These are phyloP conservation scores for Drosophila pseudotakahashii DNA, from an alignment of 2,888 invertebrate species.

Conservation along the genomic window DNA sequence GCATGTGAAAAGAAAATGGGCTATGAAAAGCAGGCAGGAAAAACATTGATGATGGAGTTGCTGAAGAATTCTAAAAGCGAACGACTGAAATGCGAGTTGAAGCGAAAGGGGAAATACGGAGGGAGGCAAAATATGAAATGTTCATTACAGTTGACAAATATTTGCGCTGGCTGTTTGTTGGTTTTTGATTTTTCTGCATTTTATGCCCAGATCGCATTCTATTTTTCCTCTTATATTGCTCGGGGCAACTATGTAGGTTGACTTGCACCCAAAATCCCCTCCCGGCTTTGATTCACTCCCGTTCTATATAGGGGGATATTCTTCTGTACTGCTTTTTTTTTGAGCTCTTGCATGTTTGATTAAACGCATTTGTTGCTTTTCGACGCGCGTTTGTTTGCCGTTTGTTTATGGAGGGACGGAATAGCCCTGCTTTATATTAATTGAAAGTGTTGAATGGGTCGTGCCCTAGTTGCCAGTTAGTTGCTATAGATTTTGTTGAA, in stretches of 20 bases:
- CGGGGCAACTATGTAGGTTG: slow-evolving; percentile 39
- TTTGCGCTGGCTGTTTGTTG: slow-evolving; percentile 65
- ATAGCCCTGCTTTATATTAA: slow-evolving; percentile 48
- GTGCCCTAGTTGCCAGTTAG: slow-evolving; percentile 49
- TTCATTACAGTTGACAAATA: slow-evolving; percentile 80
- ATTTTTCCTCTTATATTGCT: slow-evolving; percentile 30
- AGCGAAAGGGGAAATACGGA: slow-evolving; percentile 13
- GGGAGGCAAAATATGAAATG: slow-evolving; percentile 71
- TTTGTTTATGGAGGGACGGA: slow-evolving; percentile 36
- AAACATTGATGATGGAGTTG: slow-evolving; percentile 33
- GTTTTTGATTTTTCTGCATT: slow-evolving; percentile 57
- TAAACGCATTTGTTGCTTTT: slow-evolving; percentile 79
- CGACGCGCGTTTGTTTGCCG: slow-evolving; percentile 57
- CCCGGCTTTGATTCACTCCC: slow-evolving; percentile 24
- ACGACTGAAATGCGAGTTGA: slow-evolving; percentile 10
- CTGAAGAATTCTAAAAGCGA: slow-evolving; percentile 31
- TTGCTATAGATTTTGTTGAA: slow-evolving; percentile 7
- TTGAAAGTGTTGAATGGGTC: slow-evolving; percentile 44
- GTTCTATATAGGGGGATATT: slow-evolving; percentile 7
- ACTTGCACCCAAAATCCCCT: slow-evolving; percentile 25
- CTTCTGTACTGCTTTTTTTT: slow-evolving; percentile 20
- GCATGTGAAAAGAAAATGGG: slow-evolving; percentile 74
- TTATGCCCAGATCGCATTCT: slow-evolving; percentile 55
- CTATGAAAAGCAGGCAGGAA: slow-evolving; percentile 63
- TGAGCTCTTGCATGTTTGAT: slow-evolving; percentile 68